Evolutionary conservation across 2,888 invertebrate species (phyloP).

Genomic region (Cantharis flavilabris): DNA sequence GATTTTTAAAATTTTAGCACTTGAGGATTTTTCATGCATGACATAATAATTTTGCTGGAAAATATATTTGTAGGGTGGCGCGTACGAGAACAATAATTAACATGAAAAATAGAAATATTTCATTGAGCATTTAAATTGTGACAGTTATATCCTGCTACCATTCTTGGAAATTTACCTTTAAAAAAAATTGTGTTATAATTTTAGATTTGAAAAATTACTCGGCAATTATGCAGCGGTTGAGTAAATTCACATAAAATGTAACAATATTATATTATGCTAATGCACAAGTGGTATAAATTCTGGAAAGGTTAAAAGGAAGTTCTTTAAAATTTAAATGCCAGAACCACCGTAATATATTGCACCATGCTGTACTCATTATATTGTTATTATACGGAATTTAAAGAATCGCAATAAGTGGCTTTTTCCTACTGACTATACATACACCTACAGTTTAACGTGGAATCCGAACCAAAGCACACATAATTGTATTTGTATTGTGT

Average conservation of each 20-base stretch:
- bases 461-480: too few species aligned
- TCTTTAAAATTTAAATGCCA: neutral
- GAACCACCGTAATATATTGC: neutral
- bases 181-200: neutral
- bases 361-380: too few species aligned
- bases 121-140: constrained; percentile 21
- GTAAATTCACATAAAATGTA: neutral
- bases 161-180: constrained; percentile 15
- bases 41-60: neutral
- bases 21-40: neutral
- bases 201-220: neutral
- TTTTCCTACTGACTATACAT: too few species aligned
- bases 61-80: neutral
- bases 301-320: neutral
- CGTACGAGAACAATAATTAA: neutral
- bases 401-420: too few species aligned
- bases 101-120: constrained; percentile 18
- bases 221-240: neutral
- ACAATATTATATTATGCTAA: neutral
- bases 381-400: too few species aligned
- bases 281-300: neutral
- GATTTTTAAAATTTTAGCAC: neutral
- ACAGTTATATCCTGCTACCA: constrained; percentile 22
- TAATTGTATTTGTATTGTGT: too few species aligned
- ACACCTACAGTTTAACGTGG: too few species aligned